Evolutionary conservation across 1,140 invertebrate species (phyloP).

Genomic region (Oedothorax gibbosus): DNA sequence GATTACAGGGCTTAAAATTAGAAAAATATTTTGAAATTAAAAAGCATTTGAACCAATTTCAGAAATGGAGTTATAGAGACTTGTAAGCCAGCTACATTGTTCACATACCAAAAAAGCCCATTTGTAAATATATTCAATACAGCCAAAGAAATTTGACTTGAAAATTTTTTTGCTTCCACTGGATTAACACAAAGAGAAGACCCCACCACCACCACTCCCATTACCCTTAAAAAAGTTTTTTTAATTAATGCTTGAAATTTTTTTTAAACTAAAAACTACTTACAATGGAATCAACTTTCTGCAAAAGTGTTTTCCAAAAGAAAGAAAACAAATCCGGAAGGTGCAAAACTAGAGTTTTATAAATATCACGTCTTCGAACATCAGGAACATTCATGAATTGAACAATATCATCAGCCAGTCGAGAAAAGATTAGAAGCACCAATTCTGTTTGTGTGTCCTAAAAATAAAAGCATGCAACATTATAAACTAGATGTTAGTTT

Average conservation of each 20-base stretch:
- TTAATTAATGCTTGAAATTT: background rate
- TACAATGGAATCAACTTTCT: slow-evolving; percentile 77
- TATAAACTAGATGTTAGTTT: background rate
- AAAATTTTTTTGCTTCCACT: too few relatives aligned
- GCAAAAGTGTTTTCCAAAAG: slow-evolving; percentile 70
- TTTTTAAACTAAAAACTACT: background rate
- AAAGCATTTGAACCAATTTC: too few relatives aligned
- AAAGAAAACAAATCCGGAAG: slow-evolving; percentile 89
- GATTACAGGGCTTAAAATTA: too few relatives aligned
- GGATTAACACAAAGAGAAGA: too few relatives aligned
- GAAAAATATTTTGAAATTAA: too few relatives aligned
- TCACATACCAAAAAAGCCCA: too few relatives aligned
- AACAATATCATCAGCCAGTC: slow-evolving; percentile 91
- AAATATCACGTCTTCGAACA: slow-evolving; percentile 87
- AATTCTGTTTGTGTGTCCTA: slow-evolving; percentile 85
- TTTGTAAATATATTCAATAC: too few relatives aligned
- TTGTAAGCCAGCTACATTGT: too few relatives aligned
- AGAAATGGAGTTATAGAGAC: too few relatives aligned
- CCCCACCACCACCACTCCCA: too few relatives aligned
- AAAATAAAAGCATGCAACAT: slow-evolving; percentile 39
- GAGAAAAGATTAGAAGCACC: slow-evolving; percentile 84
- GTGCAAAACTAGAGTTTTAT: slow-evolving; percentile 84
- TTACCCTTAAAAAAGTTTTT: too few relatives aligned
- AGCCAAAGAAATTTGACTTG: too few relatives aligned
- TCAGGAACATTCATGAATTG: slow-evolving; percentile 73